Evolutionary conservation across 1,140 invertebrate genomes (phyloP).

Genomic region (Cotesia vestalis): DNA sequence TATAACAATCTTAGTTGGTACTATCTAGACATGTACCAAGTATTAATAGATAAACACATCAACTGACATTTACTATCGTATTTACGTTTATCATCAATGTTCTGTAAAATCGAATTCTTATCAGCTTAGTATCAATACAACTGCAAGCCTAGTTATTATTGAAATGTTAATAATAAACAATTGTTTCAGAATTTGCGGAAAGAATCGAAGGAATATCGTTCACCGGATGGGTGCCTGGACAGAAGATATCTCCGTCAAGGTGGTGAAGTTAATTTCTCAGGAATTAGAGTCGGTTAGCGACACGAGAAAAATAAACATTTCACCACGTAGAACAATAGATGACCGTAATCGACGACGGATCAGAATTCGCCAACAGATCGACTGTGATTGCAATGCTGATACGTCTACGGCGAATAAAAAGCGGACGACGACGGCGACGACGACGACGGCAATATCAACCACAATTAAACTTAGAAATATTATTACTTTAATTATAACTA

Average conservation of each 20-base stretch:
- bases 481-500: background rate
- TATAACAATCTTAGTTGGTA: background rate
- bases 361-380: constrained; percentile 41
- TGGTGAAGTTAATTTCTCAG: constrained; percentile 54
- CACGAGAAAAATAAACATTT: background rate
- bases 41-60: no score
- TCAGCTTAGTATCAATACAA: background rate
- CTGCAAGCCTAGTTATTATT: background rate
- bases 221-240: constrained; percentile 66
- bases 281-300: constrained; percentile 39
- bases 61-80: no score
- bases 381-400: constrained; percentile 17
- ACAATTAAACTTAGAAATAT: constrained; percentile 18
- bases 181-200: constrained; percentile 53
- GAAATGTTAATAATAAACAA: constrained; percentile 21
- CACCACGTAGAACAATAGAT: background rate
- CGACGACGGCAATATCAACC: constrained; percentile 13
- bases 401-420: constrained; percentile 14
- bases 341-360: constrained; percentile 42
- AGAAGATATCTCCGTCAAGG: constrained; percentile 59
- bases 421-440: constrained; percentile 19
- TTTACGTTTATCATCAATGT: no score
- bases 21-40: background rate
- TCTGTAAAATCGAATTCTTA: background rate
- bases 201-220: constrained; percentile 54